Evolutionary conservation across 2,888 invertebrate species (phyloP).

Genomic region (Fragum whitleyi): DNA sequence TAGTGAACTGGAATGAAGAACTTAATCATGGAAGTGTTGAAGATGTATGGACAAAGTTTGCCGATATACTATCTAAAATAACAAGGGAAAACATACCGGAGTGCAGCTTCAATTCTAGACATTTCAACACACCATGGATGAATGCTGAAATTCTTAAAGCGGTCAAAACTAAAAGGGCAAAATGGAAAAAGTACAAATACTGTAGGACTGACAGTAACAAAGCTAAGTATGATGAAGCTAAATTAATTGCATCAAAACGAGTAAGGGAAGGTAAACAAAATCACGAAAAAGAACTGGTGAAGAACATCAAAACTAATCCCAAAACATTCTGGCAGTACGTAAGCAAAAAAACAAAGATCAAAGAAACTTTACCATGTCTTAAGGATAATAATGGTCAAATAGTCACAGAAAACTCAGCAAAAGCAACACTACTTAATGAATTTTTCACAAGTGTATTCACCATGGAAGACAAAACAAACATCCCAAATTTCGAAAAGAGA

Average conservation of each 20-base stretch:
- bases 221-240: background rate
- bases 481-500: slow-evolving; percentile 11
- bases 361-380: background rate
- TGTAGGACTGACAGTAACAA: background rate
- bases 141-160: slow-evolving; percentile 1
- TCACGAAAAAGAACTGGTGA: slow-evolving; percentile 10
- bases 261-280: background rate
- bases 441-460: slow-evolving; percentile 10
- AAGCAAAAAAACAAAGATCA: background rate
- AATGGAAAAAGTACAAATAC: slow-evolving; percentile 19
- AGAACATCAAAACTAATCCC: background rate
- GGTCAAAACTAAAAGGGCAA: slow-evolving; percentile 1
- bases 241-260: background rate
- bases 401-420: background rate
- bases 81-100: slow-evolving; percentile 20
- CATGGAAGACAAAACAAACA: background rate
- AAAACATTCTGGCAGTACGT: slow-evolving; percentile 9
- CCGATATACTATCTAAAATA: background rate
- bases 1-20: slow-evolving; percentile 1
- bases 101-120: background rate
- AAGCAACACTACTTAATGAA: slow-evolving; percentile 5
- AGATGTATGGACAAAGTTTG: slow-evolving; percentile 11
- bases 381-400: background rate
- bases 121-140: slow-evolving; percentile 18
- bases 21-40: slow-evolving; percentile 3